These are phyloP conservation scores for Pandemis corylana DNA, from an alignment of 2,888 invertebrate species.

Conservation along the genomic window DNA sequence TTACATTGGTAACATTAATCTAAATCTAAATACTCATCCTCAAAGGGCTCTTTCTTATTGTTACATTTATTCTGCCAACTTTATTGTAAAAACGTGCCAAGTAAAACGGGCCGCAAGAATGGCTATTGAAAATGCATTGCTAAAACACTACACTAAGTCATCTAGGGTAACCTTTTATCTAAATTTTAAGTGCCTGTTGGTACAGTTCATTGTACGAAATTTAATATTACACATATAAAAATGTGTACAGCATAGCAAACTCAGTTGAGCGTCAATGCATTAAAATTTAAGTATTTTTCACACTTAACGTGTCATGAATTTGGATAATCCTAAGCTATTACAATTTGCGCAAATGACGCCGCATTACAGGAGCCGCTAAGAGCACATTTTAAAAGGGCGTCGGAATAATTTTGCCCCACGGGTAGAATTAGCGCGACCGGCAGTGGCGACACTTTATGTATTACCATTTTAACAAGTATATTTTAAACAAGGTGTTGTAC, in stretches of 20 bases:
- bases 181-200: not conserved
- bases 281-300: conserved; percentile 48
- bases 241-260: not conserved
- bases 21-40: too few species aligned
- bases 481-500: not conserved
- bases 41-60: too few species aligned
- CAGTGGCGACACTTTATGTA: conserved; percentile 41
- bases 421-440: conserved; percentile 43
- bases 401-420: conserved; percentile 60
- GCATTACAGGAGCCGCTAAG: conserved; percentile 63
- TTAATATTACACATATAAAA: not conserved
- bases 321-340: conserved; percentile 67
- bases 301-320: conserved; percentile 64
- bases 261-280: conserved; percentile 17
- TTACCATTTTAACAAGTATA: conserved; percentile 8
- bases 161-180: too few species aligned
- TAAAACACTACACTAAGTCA: too few species aligned
- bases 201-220: not conserved
- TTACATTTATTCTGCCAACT: too few species aligned
- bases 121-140: too few species aligned
- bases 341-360: conserved; percentile 67
- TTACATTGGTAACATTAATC: too few species aligned
- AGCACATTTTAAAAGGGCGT: conserved; percentile 70
- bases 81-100: too few species aligned
- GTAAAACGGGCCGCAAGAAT: too few species aligned